Base-by-base conservation (phyloP, 1,140 invertebrate genomes). In the Drosophila littoralis region DNA sequence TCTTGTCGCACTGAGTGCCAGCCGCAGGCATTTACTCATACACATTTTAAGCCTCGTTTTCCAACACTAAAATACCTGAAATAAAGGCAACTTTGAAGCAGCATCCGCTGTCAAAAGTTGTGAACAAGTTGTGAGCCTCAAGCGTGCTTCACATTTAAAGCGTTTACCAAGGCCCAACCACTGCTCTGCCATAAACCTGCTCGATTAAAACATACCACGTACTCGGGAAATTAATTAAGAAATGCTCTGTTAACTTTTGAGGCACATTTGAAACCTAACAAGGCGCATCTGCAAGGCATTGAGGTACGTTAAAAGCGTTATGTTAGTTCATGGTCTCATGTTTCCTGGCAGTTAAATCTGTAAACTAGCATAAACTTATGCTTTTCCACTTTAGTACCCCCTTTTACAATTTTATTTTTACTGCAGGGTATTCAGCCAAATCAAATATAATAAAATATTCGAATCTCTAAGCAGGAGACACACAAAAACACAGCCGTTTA, bases 381-480 rank as follows among this genome's bases (percentile, higher is more conserved):
- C 42, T 7, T 15, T 7, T 22, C 8, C 7, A 48, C 33, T 13
- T 1, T 1, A 17, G 1, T 17, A 17, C 17, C 3, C 22, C 22
- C 12, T 28, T 8, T 22, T 6, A 22, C 5, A 51, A 35, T 4
- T 17, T 12, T 55, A 1, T 12, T 22, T 55, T 38, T 3, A 42
- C 12, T 46, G 28, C 33, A 28, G 42, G 32, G 42, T 66, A 45
- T 12, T 17, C 6, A 1, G 42, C 32, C 38, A 58, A 54, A 84
- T 64, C 70, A 59, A 85, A 70, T 76, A 77, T 69, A 77, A 79
- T 72, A 73, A 79, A 88, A 72, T 69, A 76, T 82, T 81, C 72
- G 79, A 81, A 77, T 77, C 69, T 58, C 69, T 58, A 50, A 54
- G 42, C 28, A 17, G 33, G 15, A 52, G 38, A 28, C 13, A 75